Conservation (phyloP, 2,113 vertebrate species). For the Scalopus aquaticus region DNA sequence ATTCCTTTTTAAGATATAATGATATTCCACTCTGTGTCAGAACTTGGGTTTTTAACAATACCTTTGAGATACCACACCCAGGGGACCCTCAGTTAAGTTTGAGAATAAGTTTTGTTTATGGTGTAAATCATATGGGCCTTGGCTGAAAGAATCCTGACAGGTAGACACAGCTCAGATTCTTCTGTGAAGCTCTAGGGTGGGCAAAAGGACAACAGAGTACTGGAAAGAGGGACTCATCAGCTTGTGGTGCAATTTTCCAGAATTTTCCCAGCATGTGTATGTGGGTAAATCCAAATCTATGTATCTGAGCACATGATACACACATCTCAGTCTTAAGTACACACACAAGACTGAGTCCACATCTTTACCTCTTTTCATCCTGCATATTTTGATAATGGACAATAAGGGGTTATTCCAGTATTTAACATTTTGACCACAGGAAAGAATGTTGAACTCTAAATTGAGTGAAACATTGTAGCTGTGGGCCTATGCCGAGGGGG, state of each 20-base stretch:
- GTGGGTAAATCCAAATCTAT: not conserved
- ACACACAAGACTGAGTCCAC: not conserved
- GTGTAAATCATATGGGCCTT: not conserved
- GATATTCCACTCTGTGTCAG: no score
- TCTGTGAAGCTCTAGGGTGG: not conserved
- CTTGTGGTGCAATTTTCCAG: not conserved
- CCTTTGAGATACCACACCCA: not conserved
- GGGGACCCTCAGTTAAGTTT: not conserved
- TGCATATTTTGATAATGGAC: not conserved
- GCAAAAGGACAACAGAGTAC: not conserved
- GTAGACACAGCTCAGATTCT: not conserved
- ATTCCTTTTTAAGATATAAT: not conserved
- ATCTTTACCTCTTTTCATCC: not conserved
- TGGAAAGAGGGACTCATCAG: not conserved
- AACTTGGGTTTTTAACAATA: not conserved
- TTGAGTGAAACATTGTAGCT: not conserved
- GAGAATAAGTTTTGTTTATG: not conserved
- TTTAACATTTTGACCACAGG: constrained; percentile 39
- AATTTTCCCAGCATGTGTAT: not conserved
- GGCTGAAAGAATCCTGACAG: not conserved
- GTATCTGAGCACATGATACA: fast-evolving
- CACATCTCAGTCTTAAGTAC: no score
- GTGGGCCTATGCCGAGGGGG: not conserved
- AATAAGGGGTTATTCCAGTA: not conserved
- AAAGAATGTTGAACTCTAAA: not conserved